These are phyloP conservation scores for Sicus ferrugineus DNA, from an alignment of 2,888 invertebrate genomes.

Conservation along the genomic window DNA sequence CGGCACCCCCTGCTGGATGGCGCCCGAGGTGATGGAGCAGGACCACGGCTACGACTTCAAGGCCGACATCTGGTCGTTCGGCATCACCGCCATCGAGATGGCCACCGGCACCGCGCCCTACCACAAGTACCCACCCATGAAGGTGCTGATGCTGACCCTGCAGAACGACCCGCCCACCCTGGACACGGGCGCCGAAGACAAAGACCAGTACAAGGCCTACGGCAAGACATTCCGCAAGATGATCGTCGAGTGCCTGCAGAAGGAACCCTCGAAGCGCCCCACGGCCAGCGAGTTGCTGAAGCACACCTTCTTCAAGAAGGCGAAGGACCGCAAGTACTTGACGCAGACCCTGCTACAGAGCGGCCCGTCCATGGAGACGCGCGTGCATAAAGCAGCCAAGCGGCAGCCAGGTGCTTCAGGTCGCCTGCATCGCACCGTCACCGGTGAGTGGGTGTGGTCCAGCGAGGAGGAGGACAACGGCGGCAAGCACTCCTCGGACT, in stretches of 20 bases:
- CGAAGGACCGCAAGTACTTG: constrained; percentile 90
- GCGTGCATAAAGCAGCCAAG: constrained; percentile 84
- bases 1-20: constrained; percentile 99
- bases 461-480: constrained; percentile 87
- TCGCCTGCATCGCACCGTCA: constrained; percentile 88
- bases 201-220: constrained; percentile 97
- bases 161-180: constrained; percentile 98
- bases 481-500: constrained; percentile 66
- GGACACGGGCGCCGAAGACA: constrained; percentile 94
- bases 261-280: constrained; percentile 92
- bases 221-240: constrained; percentile 97
- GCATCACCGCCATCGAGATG: constrained; percentile 97
- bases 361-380: constrained; percentile 87
- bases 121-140: constrained; percentile 99
- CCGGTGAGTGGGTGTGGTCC: constrained; percentile 99
- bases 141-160: constrained; percentile 96
- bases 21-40: constrained; percentile 99
- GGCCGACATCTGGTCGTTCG: constrained; percentile 80
- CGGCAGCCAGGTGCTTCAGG: constrained; percentile 88
- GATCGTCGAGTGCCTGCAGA: constrained; percentile 95
- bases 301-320: constrained; percentile 97
- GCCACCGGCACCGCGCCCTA: constrained; percentile 98
- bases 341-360: constrained; percentile 84
- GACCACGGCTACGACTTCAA: constrained; percentile 98
- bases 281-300: constrained; percentile 95